These are phyloP conservation scores for Trichogramma dendrolimi DNA, from an alignment of 2,888 invertebrate genomes.

Conservation along the genomic window DNA sequence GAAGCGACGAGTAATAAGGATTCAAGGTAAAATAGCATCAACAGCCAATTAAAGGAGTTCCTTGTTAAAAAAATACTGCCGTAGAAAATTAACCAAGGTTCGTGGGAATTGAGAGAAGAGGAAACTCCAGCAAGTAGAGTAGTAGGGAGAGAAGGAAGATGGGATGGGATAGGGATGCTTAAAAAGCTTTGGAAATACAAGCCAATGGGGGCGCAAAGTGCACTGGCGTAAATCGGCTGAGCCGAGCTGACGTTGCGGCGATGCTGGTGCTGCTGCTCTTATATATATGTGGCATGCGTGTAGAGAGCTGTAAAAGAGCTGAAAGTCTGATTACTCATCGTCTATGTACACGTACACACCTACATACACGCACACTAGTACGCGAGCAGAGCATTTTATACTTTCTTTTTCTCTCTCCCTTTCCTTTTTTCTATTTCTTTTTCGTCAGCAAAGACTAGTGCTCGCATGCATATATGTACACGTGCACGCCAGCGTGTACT, in stretches of 20 bases:
- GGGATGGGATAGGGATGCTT: background rate
- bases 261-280: too few relatives aligned
- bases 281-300: too few relatives aligned
- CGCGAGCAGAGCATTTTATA: background rate
- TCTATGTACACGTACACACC: background rate
- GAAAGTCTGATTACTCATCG: constrained; percentile 14
- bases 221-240: background rate
- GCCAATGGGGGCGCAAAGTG: background rate
- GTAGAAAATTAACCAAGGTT: background rate
- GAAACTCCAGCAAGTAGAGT: background rate
- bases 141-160: background rate
- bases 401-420: background rate
- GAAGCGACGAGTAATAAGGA: too few relatives aligned
- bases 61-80: background rate
- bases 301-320: background rate
- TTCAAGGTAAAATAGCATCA: background rate
- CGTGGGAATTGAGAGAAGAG: background rate
- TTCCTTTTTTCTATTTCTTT: background rate
- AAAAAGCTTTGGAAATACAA: constrained; percentile 12
- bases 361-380: background rate
- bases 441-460: too few relatives aligned
- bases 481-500: too few relatives aligned
- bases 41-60: constrained; percentile 10
- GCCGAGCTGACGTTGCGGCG: constrained; percentile 1
- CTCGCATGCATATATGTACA: too few relatives aligned